Conservation (phyloP, 2,113 vertebrate genomes). For the Actenoides hombroni region DNA sequence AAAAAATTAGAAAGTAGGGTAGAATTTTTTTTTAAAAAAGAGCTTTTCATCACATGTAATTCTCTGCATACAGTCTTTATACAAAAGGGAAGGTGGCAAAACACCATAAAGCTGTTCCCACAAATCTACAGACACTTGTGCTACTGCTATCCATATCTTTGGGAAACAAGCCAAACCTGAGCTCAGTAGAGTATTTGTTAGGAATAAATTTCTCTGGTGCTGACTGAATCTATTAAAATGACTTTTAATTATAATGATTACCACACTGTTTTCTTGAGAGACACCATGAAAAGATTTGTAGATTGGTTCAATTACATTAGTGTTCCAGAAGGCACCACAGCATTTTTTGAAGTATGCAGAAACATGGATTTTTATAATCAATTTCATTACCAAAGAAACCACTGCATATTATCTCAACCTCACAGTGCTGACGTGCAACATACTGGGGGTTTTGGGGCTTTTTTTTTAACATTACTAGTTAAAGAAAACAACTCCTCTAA, state of each 20-base stretch:
- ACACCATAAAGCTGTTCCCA: neutral
- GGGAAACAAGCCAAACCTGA: neutral
- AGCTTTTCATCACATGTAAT: neutral
- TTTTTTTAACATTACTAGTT: neutral
- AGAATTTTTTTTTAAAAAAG: neutral
- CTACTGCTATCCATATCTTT: neutral
- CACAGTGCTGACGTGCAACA: accelerated
- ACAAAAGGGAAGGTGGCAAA: neutral
- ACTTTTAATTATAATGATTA: neutral
- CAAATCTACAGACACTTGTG: neutral
- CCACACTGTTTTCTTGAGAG: neutral
- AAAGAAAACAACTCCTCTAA: neutral
- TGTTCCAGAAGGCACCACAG: neutral
- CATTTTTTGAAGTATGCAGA: neutral
- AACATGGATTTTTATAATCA: neutral
- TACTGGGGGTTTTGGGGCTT: neutral
- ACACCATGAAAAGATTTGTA: neutral
- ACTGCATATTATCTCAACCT: neutral
- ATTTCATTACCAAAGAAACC: neutral
- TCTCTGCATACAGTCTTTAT: neutral
- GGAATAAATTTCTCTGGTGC: neutral
- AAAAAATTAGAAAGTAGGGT: neutral
- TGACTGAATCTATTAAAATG: neutral
- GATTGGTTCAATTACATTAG: neutral
- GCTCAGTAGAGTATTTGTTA: neutral